A percentile compares a stretch with the other conserved stretches of the same genome.
These are phyloP conservation scores for Leucophenga maculata DNA, from an alignment of 2,888 invertebrate species.

Conservation along the genomic window DNA sequence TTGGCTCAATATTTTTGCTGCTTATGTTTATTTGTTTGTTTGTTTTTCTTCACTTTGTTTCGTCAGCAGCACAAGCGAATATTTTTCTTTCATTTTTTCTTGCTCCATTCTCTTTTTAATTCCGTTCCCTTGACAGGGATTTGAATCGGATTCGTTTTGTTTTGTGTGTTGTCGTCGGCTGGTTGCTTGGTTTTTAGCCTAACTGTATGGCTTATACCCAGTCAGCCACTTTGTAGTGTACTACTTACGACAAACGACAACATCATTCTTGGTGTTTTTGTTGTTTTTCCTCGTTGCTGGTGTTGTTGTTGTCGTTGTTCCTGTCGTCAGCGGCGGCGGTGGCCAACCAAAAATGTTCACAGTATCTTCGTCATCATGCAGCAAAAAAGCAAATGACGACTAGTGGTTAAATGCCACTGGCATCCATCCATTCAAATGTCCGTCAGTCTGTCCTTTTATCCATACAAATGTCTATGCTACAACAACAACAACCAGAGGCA, in stretches of 20 bases:
- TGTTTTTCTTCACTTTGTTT: background rate
- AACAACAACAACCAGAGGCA: slow-evolving; percentile 4
- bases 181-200: background rate
- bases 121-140: background rate
- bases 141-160: slow-evolving; percentile 8
- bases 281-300: too few species aligned
- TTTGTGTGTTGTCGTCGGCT: background rate
- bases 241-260: background rate
- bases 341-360: background rate
- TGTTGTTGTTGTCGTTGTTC: too few species aligned
- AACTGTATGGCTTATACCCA: slow-evolving; percentile 9
- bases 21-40: slow-evolving; percentile 18
- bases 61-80: background rate
- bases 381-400: slow-evolving; percentile 26
- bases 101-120: background rate
- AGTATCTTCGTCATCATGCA: too few species aligned
- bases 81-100: background rate
- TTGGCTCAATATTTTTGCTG: background rate
- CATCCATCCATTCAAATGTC: slow-evolving; percentile 20
- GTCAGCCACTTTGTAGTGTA: slow-evolving; percentile 9
- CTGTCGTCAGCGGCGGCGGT: background rate
- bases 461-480: background rate
- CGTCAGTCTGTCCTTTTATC: slow-evolving; percentile 3
- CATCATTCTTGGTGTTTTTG: background rate
- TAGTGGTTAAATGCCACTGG: slow-evolving; percentile 47